Conservation (phyloP, 2,797 vertebrate genomes). For the Microcaecilia unicolor region DNA sequence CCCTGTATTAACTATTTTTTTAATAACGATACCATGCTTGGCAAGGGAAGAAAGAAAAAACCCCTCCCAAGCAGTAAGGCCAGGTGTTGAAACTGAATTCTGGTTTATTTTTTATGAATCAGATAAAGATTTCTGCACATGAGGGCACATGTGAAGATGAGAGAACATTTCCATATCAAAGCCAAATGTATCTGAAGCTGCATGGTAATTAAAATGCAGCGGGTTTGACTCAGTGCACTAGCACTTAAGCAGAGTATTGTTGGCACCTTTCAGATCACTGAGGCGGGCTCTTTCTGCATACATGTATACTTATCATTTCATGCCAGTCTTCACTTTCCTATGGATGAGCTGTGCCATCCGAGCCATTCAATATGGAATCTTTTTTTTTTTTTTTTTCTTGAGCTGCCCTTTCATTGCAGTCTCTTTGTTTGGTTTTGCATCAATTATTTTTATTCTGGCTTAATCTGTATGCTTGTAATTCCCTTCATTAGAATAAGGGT, state of each 20-base stretch:
- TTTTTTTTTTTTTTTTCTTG: no score
- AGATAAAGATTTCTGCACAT: constrained; percentile 87
- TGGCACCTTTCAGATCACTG: constrained; percentile 70
- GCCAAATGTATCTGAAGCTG: constrained; percentile 78
- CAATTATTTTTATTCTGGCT: constrained; percentile 70
- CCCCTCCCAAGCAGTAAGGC: constrained; percentile 73
- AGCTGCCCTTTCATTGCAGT: constrained; percentile 73
- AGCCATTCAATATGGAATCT: constrained; percentile 73
- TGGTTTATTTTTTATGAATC: constrained; percentile 96
- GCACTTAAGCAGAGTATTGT: constrained; percentile 67
- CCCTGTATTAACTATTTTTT: constrained; percentile 71
- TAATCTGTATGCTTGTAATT: constrained; percentile 74
- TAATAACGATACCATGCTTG: constrained; percentile 70
- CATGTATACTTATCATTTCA: constrained; percentile 79
- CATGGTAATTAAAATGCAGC: constrained; percentile 98
- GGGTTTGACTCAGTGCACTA: constrained; percentile 74
- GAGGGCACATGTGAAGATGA: constrained; percentile 79
- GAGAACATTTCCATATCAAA: constrained; percentile 98
- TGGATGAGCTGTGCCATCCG: constrained; percentile 73
- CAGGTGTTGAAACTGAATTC: constrained; percentile 84
- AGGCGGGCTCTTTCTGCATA: constrained; percentile 72
- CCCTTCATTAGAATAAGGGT: constrained; percentile 67
- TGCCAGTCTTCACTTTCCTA: no score
- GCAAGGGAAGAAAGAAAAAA: constrained; percentile 55
- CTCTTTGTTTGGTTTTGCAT: constrained; percentile 70